Percentiles rank a stretch among this genome's conserved stretches.
phyloP scores from a whole-genome alignment of 2,888 invertebrate species.

The Megamerina dolium region DNA sequence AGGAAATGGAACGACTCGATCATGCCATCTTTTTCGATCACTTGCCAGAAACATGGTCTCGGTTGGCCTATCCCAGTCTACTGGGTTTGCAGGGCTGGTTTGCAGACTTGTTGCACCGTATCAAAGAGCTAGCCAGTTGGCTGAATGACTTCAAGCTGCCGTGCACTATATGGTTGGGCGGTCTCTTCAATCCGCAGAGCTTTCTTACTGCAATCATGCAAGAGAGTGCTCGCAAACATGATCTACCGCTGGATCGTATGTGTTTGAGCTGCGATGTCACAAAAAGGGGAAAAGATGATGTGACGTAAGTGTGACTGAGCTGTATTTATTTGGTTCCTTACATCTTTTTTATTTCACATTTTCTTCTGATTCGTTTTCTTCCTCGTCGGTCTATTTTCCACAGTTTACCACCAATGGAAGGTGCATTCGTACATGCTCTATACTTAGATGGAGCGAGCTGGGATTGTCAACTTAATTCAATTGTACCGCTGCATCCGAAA shows the following conservation, averaged over 20 bases:
- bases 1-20: conserved; percentile 89
- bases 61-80: conserved; percentile 83
- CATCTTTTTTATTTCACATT: background rate
- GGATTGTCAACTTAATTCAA: conserved; percentile 74
- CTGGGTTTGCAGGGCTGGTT: conserved; percentile 81
- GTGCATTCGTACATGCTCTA: conserved; percentile 83
- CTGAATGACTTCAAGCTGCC: conserved; percentile 75
- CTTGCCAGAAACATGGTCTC: conserved; percentile 79
- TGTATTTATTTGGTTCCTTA: background rate
- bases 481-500: conserved; percentile 81
- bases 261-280: conserved; percentile 92
- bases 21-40: conserved; percentile 80
- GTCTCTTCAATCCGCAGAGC: conserved; percentile 96
- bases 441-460: conserved; percentile 94
- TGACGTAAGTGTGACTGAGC: conserved; percentile 58
- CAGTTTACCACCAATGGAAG: conserved; percentile 80
- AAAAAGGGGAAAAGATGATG: conserved; percentile 80
- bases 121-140: conserved; percentile 83
- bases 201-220: conserved; percentile 98
- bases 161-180: conserved; percentile 86
- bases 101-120: conserved; percentile 73
- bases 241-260: conserved; percentile 95
- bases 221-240: conserved; percentile 90
- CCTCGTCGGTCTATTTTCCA: background rate
- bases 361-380: background rate